These are phyloP conservation scores for Galagoides demidoff DNA, from an alignment of 2,797 vertebrate species.

Conservation along the genomic window DNA sequence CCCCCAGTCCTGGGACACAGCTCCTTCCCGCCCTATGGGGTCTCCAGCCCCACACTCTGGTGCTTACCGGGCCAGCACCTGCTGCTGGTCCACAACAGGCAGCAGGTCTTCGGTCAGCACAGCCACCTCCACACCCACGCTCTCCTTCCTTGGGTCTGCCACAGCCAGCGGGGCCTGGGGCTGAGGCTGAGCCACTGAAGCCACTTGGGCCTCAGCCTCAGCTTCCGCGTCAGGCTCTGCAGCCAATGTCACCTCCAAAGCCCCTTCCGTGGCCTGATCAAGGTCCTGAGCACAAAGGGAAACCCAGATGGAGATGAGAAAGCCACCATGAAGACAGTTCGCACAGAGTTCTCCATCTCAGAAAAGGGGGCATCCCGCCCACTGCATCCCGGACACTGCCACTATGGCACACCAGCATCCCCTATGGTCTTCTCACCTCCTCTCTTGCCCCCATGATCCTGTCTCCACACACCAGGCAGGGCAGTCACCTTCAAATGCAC, in stretches of 20 bases:
- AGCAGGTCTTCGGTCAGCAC: constrained; percentile 11
- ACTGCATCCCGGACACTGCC: fast-evolving
- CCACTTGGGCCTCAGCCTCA: neutral
- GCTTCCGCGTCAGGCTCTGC: neutral
- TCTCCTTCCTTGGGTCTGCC: neutral
- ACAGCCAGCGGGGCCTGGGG: neutral
- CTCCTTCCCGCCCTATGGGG: fast-evolving
- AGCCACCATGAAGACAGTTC: fast-evolving
- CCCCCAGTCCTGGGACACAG: neutral
- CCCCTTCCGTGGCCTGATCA: neutral
- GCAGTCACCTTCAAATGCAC: neutral
- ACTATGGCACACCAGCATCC: neutral
- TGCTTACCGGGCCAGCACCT: constrained; percentile 92
- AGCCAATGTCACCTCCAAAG: neutral
- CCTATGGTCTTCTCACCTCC: neutral
- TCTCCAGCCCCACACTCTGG: neutral
- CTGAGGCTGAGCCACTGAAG: neutral
- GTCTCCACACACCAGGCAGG: neutral
- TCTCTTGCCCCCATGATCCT: neutral
- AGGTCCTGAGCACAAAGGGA: constrained; percentile 46
- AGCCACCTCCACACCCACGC: neutral
- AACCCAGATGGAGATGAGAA: neutral
- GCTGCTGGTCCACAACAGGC: constrained; percentile 88
- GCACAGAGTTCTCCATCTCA: fast-evolving
- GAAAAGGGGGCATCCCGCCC: fast-evolving